Percentiles rank a stretch among this genome's conserved stretches.
These are phyloP conservation scores for Columba livia DNA, from an alignment of 2,113 vertebrate species.

Conservation along the genomic window DNA sequence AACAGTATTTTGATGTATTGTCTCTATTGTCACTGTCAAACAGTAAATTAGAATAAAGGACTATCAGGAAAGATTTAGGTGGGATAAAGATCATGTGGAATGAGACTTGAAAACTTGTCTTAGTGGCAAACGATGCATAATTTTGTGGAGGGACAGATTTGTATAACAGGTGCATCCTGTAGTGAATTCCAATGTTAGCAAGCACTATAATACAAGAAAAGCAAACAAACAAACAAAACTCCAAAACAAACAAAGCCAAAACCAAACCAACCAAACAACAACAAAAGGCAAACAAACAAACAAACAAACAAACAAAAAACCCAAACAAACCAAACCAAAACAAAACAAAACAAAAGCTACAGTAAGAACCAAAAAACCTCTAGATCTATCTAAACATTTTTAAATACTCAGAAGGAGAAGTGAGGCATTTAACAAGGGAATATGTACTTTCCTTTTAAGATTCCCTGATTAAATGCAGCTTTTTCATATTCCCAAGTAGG, in stretches of 20 bases:
- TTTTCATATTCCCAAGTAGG: neutral
- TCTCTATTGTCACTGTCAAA: neutral
- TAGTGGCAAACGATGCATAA: neutral
- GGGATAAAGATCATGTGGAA: neutral
- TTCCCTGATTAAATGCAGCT: neutral
- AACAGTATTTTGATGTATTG: neutral
- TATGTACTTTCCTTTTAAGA: neutral
- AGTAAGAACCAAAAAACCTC: neutral
- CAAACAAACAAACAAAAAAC: too few relatives aligned
- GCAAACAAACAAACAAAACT: neutral
- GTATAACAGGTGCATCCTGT: neutral
- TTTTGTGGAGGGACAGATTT: neutral
- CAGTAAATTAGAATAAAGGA: neutral
- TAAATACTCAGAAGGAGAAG: neutral
- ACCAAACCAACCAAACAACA: too few relatives aligned
- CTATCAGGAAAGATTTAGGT: neutral
- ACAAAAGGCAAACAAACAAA: too few relatives aligned
- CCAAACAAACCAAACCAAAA: too few relatives aligned
- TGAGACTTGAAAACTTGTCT: neutral
- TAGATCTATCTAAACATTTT: neutral
- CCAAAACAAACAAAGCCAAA: too few relatives aligned
- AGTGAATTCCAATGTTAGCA: neutral
- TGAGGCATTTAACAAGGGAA: neutral
- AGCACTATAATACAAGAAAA: neutral
- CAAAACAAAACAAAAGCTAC: neutral